Evolutionary conservation across 2,797 vertebrate species (phyloP).

Genomic region (Sebastes cheni): DNA sequence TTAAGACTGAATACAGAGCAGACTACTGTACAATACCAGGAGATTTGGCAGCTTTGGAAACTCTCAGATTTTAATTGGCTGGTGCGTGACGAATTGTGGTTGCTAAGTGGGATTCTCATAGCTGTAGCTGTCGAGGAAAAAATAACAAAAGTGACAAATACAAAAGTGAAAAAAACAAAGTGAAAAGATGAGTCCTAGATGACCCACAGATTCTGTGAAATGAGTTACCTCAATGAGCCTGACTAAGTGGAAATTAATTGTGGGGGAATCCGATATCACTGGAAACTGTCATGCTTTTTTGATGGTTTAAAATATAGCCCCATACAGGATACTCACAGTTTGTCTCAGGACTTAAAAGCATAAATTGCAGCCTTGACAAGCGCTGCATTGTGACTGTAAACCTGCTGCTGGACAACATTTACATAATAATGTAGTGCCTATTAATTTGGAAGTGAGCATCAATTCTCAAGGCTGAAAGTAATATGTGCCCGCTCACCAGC

Average conservation of each 20-base stretch:
- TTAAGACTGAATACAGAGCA: constrained; percentile 43
- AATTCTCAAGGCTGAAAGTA: neutral
- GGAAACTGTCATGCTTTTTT: neutral
- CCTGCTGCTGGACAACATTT: neutral
- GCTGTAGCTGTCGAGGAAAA: neutral
- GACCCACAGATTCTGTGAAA: neutral
- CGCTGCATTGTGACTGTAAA: neutral
- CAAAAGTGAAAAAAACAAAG: neutral
- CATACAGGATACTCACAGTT: neutral
- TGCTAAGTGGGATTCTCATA: constrained; percentile 29
- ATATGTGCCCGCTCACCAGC: neutral
- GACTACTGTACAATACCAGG: constrained; percentile 26
- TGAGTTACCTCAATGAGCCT: neutral
- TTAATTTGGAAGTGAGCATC: constrained; percentile 1
- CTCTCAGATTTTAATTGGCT: constrained; percentile 53
- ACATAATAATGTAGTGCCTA: neutral
- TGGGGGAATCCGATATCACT: neutral
- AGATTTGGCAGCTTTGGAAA: constrained; percentile 55
- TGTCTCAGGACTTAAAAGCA: neutral
- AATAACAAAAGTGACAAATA: neutral
- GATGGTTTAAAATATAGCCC: neutral
- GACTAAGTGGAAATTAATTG: neutral
- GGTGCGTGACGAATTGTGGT: constrained; percentile 41
- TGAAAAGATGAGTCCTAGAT: constrained; percentile 31
- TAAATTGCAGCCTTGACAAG: neutral